Evolutionary conservation across 2,113 vertebrate species (phyloP).

Genomic region (Hystrix cristata): DNA sequence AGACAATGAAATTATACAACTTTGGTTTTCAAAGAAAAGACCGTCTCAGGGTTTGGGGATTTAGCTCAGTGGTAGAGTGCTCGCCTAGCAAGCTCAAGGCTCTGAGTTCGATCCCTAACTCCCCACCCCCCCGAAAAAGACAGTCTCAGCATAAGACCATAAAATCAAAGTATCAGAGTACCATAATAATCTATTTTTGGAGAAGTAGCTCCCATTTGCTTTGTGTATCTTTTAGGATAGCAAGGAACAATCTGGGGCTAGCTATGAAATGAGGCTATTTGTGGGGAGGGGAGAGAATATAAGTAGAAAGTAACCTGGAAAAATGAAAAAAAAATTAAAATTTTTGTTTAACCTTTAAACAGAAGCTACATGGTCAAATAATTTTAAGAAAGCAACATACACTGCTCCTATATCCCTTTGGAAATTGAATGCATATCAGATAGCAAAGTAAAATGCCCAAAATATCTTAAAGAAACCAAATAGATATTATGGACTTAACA

Average conservation of each 20-base stretch:
- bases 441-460: not conserved
- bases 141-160: not conserved
- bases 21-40: not conserved
- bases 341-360: not conserved
- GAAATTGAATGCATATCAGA: not conserved
- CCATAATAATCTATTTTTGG: not conserved
- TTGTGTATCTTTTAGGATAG: not conserved
- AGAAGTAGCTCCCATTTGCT: not conserved
- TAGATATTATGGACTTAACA: not conserved
- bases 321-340: not conserved
- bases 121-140: not conserved
- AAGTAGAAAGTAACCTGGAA: not conserved
- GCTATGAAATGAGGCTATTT: not conserved
- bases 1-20: not conserved
- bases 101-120: no score
- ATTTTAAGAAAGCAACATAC: not conserved
- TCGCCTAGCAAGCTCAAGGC: no score
- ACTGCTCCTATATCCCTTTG: not conserved
- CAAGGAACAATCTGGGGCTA: rapidly evolving
- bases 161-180: not conserved
- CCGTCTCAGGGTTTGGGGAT: not conserved
- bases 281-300: not conserved
- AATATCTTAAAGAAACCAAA: not conserved
- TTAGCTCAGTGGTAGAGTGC: no score
- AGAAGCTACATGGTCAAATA: not conserved